Conservation (phyloP, 2,113 vertebrate species). For the Entomyzon cyanotis region DNA sequence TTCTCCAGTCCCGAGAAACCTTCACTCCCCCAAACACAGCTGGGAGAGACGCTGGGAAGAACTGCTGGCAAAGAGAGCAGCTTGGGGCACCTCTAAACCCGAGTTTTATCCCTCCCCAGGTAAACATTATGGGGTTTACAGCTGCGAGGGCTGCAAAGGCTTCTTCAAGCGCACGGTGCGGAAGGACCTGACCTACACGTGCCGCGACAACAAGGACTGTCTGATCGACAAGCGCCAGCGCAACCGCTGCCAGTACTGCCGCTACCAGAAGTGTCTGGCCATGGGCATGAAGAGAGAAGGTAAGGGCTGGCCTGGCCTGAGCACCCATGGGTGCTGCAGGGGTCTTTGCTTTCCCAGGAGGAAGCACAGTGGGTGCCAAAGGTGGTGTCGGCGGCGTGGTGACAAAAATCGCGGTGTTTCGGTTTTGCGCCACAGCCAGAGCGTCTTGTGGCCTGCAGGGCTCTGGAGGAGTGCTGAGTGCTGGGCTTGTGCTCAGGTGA, state of each 20-base stretch:
- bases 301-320: constrained; percentile 63
- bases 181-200: constrained; percentile 97
- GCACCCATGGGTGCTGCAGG: not conserved
- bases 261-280: constrained; percentile 99
- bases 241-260: constrained; percentile 99
- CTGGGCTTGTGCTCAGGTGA: not conserved
- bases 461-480: not conserved
- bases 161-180: constrained; percentile 98
- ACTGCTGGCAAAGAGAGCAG: rapidly evolving
- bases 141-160: constrained; percentile 98
- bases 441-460: rapidly evolving
- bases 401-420: rapidly evolving
- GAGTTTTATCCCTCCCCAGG: constrained; percentile 23
- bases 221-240: constrained; percentile 97
- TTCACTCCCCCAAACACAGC: rapidly evolving
- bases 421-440: rapidly evolving
- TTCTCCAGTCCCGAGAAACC: not conserved
- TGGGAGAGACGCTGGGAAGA: not conserved
- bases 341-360: rapidly evolving
- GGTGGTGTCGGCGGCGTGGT: rapidly evolving
- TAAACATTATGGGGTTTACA: constrained; percentile 99
- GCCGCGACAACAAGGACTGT: constrained; percentile 97
- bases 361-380: not conserved
- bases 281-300: constrained; percentile 99
- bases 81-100: rapidly evolving